These are phyloP conservation scores for Homarus gammarus DNA, from an alignment of 2,888 invertebrate species.

Conservation along the genomic window DNA sequence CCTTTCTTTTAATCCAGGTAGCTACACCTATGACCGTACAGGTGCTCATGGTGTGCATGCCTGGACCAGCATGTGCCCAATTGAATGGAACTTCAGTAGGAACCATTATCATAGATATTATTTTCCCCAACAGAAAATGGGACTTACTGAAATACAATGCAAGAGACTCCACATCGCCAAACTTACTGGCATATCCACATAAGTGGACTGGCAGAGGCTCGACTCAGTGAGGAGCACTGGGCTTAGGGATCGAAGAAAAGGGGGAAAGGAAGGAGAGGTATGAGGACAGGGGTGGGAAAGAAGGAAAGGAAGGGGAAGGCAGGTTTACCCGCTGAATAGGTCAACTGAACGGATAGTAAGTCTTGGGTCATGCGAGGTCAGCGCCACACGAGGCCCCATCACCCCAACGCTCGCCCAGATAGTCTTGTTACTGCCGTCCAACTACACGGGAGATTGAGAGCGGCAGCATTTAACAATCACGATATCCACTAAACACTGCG, in stretches of 20 bases:
- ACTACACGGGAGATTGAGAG: slow-evolving; percentile 43
- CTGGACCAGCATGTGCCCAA: neutral
- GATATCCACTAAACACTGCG: slow-evolving; percentile 60
- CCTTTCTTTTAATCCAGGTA: slow-evolving; percentile 16
- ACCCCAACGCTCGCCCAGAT: slow-evolving; percentile 40
- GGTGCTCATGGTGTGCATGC: neutral
- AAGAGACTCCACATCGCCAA: slow-evolving; percentile 26
- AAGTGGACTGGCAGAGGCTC: slow-evolving; percentile 9
- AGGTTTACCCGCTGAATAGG: slow-evolving; percentile 15
- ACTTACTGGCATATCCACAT: slow-evolving; percentile 20
- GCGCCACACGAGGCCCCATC: slow-evolving; percentile 58
- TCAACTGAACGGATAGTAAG: slow-evolving; percentile 17
- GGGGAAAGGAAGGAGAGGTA: neutral
- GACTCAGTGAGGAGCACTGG: slow-evolving; percentile 16
- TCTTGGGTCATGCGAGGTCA: slow-evolving; percentile 44
- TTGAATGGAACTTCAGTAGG: slow-evolving; percentile 43
- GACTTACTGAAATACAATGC: slow-evolving; percentile 44
- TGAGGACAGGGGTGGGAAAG: neutral
- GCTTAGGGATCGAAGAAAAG: neutral
- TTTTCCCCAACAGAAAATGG: slow-evolving; percentile 35
- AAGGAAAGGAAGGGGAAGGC: neutral
- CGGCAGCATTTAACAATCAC: slow-evolving; percentile 50
- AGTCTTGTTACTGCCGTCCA: slow-evolving; percentile 31
- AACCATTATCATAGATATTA: slow-evolving; percentile 7
- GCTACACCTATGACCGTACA: neutral